Conservation (phyloP, 2,797 vertebrate genomes). For the Avahi laniger region DNA sequence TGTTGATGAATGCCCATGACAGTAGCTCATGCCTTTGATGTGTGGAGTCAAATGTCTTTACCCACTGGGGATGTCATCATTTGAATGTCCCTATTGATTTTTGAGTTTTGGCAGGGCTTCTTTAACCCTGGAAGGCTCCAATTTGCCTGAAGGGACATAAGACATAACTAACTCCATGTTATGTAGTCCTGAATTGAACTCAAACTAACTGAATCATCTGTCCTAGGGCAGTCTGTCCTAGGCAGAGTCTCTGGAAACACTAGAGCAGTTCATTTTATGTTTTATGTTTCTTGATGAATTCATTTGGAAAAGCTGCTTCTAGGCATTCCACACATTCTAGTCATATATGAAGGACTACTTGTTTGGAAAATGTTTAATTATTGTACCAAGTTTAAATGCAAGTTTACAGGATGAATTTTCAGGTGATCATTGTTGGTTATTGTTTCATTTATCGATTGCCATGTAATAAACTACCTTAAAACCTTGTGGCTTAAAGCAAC, state of each 20-base stretch:
- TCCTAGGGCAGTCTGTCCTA: not conserved
- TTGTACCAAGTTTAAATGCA: not conserved
- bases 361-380: constrained; percentile 28
- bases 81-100: constrained; percentile 73
- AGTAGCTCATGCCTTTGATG: constrained; percentile 48
- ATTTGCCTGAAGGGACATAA: constrained; percentile 27
- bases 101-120: constrained; percentile 49
- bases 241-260: not conserved
- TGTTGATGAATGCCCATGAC: constrained; percentile 53
- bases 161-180: constrained; percentile 43
- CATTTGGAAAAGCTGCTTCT: constrained; percentile 37
- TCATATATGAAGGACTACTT: not conserved
- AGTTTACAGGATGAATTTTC: not conserved
- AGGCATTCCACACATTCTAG: not conserved
- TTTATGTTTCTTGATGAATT: constrained; percentile 45
- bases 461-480: not conserved
- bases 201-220: constrained; percentile 26
- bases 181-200: constrained; percentile 17
- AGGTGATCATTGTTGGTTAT: not conserved
- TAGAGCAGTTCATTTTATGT: constrained; percentile 27
- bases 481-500: not conserved
- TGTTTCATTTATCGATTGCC: not conserved
- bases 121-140: constrained; percentile 31
- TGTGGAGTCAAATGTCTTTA: constrained; percentile 57
- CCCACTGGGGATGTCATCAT: constrained; percentile 56